These are phyloP conservation scores for Ceramica pisi DNA, from an alignment of 2,888 invertebrate species.

Conservation along the genomic window DNA sequence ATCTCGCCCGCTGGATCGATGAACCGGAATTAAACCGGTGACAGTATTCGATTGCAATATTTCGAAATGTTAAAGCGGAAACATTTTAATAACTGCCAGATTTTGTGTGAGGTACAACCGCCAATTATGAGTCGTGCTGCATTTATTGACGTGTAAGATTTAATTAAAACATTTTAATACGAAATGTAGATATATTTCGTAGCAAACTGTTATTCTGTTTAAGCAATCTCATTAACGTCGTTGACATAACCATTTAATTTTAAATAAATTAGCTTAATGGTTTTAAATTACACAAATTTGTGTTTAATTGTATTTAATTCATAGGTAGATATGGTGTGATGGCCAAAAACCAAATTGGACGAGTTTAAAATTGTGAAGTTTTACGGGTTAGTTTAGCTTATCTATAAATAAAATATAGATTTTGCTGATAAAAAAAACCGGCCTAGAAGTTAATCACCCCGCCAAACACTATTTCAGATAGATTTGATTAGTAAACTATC, in stretches of 20 bases:
- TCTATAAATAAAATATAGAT: not conserved
- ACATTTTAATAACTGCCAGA: slow-evolving; percentile 51
- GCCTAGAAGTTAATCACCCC: slow-evolving; percentile 11
- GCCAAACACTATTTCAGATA: slow-evolving; percentile 5
- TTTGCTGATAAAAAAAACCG: slow-evolving; percentile 3
- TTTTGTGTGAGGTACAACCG: slow-evolving; percentile 51
- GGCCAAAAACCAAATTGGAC: not conserved
- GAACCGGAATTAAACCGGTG: slow-evolving; percentile 54
- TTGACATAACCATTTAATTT: not conserved
- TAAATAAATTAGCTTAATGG: not conserved
- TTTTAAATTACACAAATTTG: not conserved
- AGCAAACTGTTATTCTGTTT: slow-evolving; percentile 21
- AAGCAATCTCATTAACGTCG: slow-evolving; percentile 13
- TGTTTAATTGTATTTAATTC: not conserved
- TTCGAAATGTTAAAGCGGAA: slow-evolving; percentile 47
- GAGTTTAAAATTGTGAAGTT: not conserved
- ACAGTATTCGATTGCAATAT: slow-evolving; percentile 60
- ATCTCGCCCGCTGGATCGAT: slow-evolving; percentile 42
- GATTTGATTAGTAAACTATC: slow-evolving; percentile 31
- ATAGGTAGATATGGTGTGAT: not conserved
- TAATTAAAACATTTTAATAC: slow-evolving; percentile 56
- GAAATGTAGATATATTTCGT: slow-evolving; percentile 25
- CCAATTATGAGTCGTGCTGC: slow-evolving; percentile 52
- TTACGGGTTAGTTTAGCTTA: not conserved
- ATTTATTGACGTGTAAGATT: slow-evolving; percentile 55